Conservation (phyloP, 2,888 invertebrate species). For the Isotomurus palustris region DNA sequence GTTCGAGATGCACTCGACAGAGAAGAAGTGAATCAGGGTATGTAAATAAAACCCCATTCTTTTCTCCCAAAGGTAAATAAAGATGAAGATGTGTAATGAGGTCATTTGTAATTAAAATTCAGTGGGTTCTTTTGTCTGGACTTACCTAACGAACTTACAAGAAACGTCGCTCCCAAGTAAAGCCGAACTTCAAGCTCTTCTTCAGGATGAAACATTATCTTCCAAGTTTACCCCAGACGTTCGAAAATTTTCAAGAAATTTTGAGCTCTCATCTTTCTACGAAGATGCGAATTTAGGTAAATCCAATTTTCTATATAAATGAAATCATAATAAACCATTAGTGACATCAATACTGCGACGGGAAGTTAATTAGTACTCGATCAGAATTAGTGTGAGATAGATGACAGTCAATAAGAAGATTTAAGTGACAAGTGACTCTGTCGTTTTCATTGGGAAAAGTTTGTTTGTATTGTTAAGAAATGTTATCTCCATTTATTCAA, state of each 20-base stretch:
- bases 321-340: too few species aligned
- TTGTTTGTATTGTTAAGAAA: too few species aligned
- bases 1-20: slow-evolving; percentile 65
- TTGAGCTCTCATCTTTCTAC: slow-evolving; percentile 80
- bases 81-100: neutral
- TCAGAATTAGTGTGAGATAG: too few species aligned
- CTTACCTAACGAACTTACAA: slow-evolving; percentile 80
- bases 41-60: neutral
- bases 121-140: slow-evolving; percentile 94
- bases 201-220: slow-evolving; percentile 71
- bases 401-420: too few species aligned
- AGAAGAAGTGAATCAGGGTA: slow-evolving; percentile 83
- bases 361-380: too few species aligned
- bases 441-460: too few species aligned
- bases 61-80: neutral
- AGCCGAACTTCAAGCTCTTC: slow-evolving; percentile 75
- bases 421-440: too few species aligned
- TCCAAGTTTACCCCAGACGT: slow-evolving; percentile 80
- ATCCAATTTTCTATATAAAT: too few species aligned
- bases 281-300: slow-evolving; percentile 81
- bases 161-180: slow-evolving; percentile 80
- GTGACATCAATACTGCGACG: too few species aligned
- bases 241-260: slow-evolving; percentile 85
- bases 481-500: too few species aligned
- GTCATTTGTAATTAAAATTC: neutral